Conservation (phyloP, 2,888 invertebrate genomes). For the Belgica antarctica region DNA sequence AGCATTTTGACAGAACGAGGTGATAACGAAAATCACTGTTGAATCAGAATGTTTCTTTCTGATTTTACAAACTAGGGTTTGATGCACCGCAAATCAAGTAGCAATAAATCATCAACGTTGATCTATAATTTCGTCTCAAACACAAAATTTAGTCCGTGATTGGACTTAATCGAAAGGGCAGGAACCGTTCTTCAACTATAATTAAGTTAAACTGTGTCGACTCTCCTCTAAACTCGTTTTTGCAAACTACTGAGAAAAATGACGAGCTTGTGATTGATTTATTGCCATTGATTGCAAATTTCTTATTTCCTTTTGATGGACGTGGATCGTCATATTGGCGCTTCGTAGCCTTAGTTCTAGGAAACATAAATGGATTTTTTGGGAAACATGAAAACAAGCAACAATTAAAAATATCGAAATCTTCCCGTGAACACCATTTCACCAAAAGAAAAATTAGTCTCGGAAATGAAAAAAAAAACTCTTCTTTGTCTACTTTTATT, state of each 20-base stretch:
- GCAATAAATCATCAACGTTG: constrained; percentile 16
- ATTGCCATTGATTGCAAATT: constrained; percentile 18
- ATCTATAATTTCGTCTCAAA: constrained; percentile 29
- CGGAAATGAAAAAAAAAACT: neutral
- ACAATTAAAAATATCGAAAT: constrained; percentile 1
- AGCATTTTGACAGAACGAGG: neutral
- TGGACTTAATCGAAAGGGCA: neutral
- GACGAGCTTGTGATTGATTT: constrained; percentile 8
- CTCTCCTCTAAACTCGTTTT: neutral
- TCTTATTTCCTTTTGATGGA: constrained; percentile 28
- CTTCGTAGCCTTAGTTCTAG: neutral
- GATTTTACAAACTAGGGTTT: too few relatives aligned
- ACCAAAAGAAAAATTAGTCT: neutral
- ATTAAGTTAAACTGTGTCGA: constrained; percentile 38
- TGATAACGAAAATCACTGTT: neutral
- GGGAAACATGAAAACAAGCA: neutral
- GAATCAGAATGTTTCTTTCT: neutral
- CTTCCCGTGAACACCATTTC: constrained; percentile 14
- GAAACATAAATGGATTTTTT: too few relatives aligned
- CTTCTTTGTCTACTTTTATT: constrained; percentile 16
- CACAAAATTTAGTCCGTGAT: neutral
- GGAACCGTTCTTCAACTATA: neutral
- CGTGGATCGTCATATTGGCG: neutral
- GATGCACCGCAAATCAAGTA: constrained; percentile 5
- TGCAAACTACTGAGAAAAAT: neutral